A percentile compares a stretch with the other conserved stretches of the same genome.
phyloP scores from a whole-genome alignment of 2,888 invertebrate species.

The Sphinx pinastri region DNA sequence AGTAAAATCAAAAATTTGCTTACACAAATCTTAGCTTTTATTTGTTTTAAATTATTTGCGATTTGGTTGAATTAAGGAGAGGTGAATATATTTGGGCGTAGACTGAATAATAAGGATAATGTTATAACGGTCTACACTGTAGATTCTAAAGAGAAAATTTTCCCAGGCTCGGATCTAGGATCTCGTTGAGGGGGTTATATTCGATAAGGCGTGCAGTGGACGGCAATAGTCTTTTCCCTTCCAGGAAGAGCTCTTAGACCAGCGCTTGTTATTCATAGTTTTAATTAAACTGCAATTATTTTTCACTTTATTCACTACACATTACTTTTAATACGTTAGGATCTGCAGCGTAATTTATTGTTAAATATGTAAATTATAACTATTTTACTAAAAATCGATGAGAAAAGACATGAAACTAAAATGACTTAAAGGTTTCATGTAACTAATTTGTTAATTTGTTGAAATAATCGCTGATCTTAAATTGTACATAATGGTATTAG shows the following conservation, averaged over 20 bases:
- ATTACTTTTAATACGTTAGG: neutral
- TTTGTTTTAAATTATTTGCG: neutral
- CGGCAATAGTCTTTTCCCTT: no score
- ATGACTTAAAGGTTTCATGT: slow-evolving; percentile 1
- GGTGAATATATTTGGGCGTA: no score
- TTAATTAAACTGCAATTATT: slow-evolving; percentile 16
- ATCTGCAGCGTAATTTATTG: slow-evolving; percentile 5
- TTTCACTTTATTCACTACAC: neutral
- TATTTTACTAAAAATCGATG: slow-evolving; percentile 1
- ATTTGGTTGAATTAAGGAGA: no score
- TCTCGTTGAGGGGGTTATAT: no score
- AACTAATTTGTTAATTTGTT: neutral
- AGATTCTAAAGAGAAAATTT: no score
- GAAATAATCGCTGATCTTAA: slow-evolving; percentile 35
- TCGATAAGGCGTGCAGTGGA: no score
- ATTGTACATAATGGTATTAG: slow-evolving; percentile 40
- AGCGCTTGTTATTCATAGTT: neutral
- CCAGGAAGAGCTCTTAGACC: no score
- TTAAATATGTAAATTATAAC: slow-evolving; percentile 8
- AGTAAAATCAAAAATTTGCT: slow-evolving; percentile 12
- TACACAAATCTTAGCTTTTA: slow-evolving; percentile 8
- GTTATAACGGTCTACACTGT: no score
- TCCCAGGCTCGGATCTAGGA: no score
- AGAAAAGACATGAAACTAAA: slow-evolving; percentile 18
- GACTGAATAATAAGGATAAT: no score